Evolutionary conservation across 1,140 invertebrate genomes (phyloP).

Genomic region (Procambarus clarkii): DNA sequence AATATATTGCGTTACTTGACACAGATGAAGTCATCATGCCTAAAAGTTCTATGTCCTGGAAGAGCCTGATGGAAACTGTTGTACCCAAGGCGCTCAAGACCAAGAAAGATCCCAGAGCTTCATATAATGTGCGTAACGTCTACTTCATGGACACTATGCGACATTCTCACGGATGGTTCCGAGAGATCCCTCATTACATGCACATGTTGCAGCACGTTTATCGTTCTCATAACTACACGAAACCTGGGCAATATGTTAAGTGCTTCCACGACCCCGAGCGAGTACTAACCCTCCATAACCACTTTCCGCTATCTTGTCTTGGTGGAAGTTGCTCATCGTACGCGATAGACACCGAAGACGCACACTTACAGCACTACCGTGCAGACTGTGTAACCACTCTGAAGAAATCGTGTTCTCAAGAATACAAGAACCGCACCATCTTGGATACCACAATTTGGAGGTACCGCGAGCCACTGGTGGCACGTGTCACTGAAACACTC

Average conservation of each 20-base stretch:
- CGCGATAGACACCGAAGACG: slow-evolving; percentile 87
- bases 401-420: slow-evolving; percentile 87
- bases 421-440: slow-evolving; percentile 88
- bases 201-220: slow-evolving; percentile 96
- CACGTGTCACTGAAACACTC: slow-evolving; percentile 75
- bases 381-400: slow-evolving; percentile 93
- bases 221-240: slow-evolving; percentile 92
- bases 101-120: slow-evolving; percentile 85
- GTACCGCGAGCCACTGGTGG: slow-evolving; percentile 86
- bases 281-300: slow-evolving; percentile 93
- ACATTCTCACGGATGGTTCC: slow-evolving; percentile 88
- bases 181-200: slow-evolving; percentile 90
- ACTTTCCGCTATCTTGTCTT: slow-evolving; percentile 92
- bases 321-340: slow-evolving; percentile 90
- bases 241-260: slow-evolving; percentile 94
- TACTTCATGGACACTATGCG: slow-evolving; percentile 94
- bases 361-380: slow-evolving; percentile 94
- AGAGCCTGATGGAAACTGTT: slow-evolving; percentile 85
- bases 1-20: slow-evolving; percentile 93
- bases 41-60: slow-evolving; percentile 80
- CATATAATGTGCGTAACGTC: slow-evolving; percentile 94
- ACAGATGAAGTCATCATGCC: slow-evolving; percentile 98
- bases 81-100: slow-evolving; percentile 81
- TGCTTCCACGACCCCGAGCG: slow-evolving; percentile 94
- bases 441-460: slow-evolving; percentile 92